Base-by-base conservation (phyloP, 2,113 vertebrate species). In the Perccottus glenii region DNA sequence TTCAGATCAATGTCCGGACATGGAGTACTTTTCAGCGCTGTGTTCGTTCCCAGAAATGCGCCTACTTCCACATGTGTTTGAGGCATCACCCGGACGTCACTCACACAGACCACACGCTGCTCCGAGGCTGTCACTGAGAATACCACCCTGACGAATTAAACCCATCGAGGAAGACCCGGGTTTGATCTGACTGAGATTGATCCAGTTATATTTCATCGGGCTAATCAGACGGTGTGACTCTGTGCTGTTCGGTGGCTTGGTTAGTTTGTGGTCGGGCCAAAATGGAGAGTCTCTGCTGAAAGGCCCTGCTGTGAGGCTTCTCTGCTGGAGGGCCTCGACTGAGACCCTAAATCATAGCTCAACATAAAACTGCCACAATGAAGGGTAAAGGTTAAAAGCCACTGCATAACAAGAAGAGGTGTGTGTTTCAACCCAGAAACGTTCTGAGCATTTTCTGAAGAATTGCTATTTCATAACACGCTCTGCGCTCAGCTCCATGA, bases 261-360 rank as follows among this genome's bases (percentile, higher is more conserved):
- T 59, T 44, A 94, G 92, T 0, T 92, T 91, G 43, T 89, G 89
- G 60, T 94, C 94, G 38, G 95, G 79, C 38, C 94, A 95, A 90
- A 95, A 86, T 94, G 93, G 19, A 95, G 88, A 0, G n/a, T n/a
- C 93, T 92, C 49, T 87, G 90, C 77, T 95, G 81, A 62, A 5
- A 96, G 90, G 32, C 93, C 91, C 92, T 87, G 35, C 82, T 90
- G 47, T 90, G 90, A 58, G 91, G 92, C 79, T 95, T 95, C 90
- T 93, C 93, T 14, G 91, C 90, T 42, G 90, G 77, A 1, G 92
- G 82, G 2, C 83, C 64, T 15, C 66, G 80, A 46, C 70, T 77
- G 43, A 90, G 89, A 85, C 5, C 91, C 93, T 94, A 77, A 19
- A 67, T 57, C 9, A 60, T 11, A 75, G 15, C 10, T 5, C 70